Evolutionary conservation across 2,113 vertebrate species (phyloP), one percentile per base, ranked within the genome.

Genomic region (Emydocephalus ijimae): DNA sequence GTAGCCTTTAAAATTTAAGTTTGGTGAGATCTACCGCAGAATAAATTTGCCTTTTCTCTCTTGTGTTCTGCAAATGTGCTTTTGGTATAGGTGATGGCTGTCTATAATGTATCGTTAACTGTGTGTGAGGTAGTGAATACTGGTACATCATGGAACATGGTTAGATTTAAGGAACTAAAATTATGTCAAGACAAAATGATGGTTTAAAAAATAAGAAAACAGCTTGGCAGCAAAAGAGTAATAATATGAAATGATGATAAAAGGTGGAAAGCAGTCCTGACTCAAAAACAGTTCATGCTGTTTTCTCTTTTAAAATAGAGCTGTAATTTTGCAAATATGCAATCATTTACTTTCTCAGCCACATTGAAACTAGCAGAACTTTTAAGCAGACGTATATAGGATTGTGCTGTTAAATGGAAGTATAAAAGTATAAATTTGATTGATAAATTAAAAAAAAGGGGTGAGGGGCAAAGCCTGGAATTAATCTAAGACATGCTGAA

Each of bases 401-500:
- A 45, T 87, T 86, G 43, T 45, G 54, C 26, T 59, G 54, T 85
- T 59, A 87, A 95, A 94, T 57, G 55, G 94, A 91, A 85, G 59
- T 39, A 52, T 81, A 90, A 55, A 52, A 52, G 9, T 61, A 61
- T 61, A 61, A 29, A 64, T 64, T 64, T 64, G 61, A 64, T 26
- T 64, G 61, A 64, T 64, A 64, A 64, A 64, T 64, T 45, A 64
- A 64, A 64, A 57, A 59, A 26, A 14, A 1, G 61, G 23, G 26
- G 48, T 91, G 59, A 89, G 56, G 23, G 48, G 91, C 10, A 50
- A 55, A 85, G 48, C 55, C 23, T 48, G 85, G 55, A 91, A 93
- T 15, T 39, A 94, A 90, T 92, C 91, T 92, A 87, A 85, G 89
- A 85, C 52, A 90, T 89, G 50, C 85, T 95, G 90, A 92, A 54